phyloP scores from a whole-genome alignment of 2,888 invertebrate species.

The Oscheius myriophilus region DNA sequence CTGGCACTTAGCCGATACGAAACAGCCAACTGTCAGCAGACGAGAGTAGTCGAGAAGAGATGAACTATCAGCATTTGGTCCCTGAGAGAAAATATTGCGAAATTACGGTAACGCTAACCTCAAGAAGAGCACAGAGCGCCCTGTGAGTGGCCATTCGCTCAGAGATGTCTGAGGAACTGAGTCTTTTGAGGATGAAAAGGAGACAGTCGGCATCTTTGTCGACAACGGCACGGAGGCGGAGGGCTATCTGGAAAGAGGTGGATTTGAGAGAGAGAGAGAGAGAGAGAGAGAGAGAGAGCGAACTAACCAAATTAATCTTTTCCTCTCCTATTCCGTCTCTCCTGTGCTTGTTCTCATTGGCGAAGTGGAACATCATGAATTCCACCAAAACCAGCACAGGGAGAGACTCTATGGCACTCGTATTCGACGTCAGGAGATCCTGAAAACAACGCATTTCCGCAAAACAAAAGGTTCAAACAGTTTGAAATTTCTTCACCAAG shows the following conservation, averaged over 20 bases:
- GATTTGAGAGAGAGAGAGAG: no score
- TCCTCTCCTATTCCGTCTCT: slow-evolving; percentile 3
- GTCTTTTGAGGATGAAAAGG: slow-evolving; percentile 14
- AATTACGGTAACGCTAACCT: neutral
- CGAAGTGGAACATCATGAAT: slow-evolving; percentile 26
- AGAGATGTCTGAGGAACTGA: neutral
- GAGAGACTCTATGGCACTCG: slow-evolving; percentile 16
- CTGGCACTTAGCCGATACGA: neutral
- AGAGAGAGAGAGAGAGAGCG: neutral
- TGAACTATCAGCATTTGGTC: neutral
- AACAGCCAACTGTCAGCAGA: slow-evolving; percentile 6
- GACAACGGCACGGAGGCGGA: slow-evolving; percentile 1
- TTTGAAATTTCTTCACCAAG: no score
- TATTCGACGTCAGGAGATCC: slow-evolving; percentile 24
- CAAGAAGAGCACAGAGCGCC: slow-evolving; percentile 1
- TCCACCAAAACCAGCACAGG: slow-evolving; percentile 10
- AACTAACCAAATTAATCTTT: slow-evolving; percentile 9
- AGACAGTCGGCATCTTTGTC: neutral
- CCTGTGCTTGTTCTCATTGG: slow-evolving; percentile 6
- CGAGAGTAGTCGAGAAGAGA: slow-evolving; percentile 13
- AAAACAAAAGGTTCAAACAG: no score
- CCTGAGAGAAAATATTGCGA: neutral
- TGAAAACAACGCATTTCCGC: neutral
- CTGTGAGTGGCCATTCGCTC: slow-evolving; percentile 5
- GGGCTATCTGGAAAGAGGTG: neutral